These are phyloP conservation scores for Colletes latitarsis DNA, from an alignment of 1,140 invertebrate genomes.

Conservation along the genomic window DNA sequence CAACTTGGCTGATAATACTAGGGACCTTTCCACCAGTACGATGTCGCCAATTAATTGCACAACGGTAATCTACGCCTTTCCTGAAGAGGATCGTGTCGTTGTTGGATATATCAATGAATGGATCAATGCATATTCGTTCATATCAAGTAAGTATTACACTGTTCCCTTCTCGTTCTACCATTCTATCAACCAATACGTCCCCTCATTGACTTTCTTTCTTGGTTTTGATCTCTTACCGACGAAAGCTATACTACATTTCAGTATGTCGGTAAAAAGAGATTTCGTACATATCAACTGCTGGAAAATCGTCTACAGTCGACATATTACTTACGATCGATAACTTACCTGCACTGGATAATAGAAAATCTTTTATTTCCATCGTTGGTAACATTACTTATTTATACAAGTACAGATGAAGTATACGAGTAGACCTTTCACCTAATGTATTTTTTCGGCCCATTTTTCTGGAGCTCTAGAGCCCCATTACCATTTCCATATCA, in stretches of 20 bases:
- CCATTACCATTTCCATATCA: too few species aligned
- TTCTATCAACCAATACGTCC: neutral
- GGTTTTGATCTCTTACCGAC: neutral
- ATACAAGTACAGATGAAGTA: too few species aligned
- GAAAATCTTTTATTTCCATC: neutral
- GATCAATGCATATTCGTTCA: constrained; percentile 84
- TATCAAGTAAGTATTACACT: constrained; percentile 82
- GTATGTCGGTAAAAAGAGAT: neutral
- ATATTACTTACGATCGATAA: neutral
- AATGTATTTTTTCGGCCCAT: too few species aligned
- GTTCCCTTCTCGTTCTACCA: constrained; percentile 1
- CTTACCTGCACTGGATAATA: neutral
- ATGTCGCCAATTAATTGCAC: constrained; percentile 79
- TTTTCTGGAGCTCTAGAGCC: too few species aligned
- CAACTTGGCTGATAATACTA: constrained; percentile 60
- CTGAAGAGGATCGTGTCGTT: constrained; percentile 79
- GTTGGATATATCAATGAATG: constrained; percentile 85
- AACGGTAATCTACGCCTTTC: constrained; percentile 74
- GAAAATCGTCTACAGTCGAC: neutral
- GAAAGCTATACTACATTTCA: neutral
- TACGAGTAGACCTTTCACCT: too few species aligned
- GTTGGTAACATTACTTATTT: neutral
- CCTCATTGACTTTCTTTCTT: neutral
- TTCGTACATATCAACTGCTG: neutral
- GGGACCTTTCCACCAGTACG: constrained; percentile 53